Base-by-base conservation (phyloP, 2,113 vertebrate genomes). In the Drymodes brunneopygia region DNA sequence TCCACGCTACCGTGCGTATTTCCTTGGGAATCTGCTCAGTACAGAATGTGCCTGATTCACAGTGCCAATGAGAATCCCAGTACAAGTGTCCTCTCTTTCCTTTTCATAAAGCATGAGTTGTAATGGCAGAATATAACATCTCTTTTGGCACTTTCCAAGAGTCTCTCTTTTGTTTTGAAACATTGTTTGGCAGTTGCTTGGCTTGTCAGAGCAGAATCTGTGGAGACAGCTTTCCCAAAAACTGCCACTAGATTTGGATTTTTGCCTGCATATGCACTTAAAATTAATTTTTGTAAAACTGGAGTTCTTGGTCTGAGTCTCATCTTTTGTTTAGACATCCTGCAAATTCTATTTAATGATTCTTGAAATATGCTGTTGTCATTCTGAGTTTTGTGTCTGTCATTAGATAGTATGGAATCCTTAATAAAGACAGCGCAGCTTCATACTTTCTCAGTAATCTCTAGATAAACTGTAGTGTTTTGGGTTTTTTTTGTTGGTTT, bases 181-280 rank as follows among this genome's bases (percentile, higher is more conserved):
- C 87, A 89, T 45, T 92, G 27, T 86, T 94, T 96, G 93, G 91
- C 93, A 96, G 70, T 95, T 89, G 54, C 89, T 87, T 95, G 93
- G 84, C 91, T 87, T 75, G 66, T 91, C 70, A 73, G 73, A 40
- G 50, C 33, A 58, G 90, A 88, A 90, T 91, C 87, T 94, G 74
- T 95, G 74, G 50, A 90, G 66, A 73, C 79, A 92, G 84, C 81
- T 96, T 95, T 95, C 91, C 36, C 24, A 31, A 82, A 92, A 91
- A 90, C 71, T 94, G 84, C 78, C 80, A 40, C 62, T 93, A 65
- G 79, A 45, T 95, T 88, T 80, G 50, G 61, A 33, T n/a, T 88
- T 95, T 90, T 87, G n/a, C 74, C 70, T 77, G 62, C 19, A 10
- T 80, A 31, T 69, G 45, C 54, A 50, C 45, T 95, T 79, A 48